Conservation (phyloP, 2,113 vertebrate genomes). For the Etheostoma cragini region DNA sequence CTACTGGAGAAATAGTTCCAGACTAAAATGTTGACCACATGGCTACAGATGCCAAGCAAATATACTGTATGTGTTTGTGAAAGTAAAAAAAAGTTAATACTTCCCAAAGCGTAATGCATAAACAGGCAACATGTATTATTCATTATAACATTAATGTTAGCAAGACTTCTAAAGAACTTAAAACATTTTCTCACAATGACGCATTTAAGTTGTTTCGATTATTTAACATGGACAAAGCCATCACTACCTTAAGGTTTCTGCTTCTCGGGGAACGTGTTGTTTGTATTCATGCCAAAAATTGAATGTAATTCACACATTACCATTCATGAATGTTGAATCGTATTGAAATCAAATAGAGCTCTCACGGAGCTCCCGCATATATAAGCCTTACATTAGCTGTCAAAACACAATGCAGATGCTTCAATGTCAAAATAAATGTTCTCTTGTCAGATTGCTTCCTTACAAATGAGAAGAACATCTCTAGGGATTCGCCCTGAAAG, state of each 20-base stretch:
- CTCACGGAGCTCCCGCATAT: neutral
- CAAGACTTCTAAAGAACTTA: neutral
- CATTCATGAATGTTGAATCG: slow-evolving; percentile 6
- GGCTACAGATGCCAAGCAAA: neutral
- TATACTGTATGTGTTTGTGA: neutral
- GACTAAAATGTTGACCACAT: neutral
- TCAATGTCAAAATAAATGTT: slow-evolving; percentile 21
- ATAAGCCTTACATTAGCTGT: neutral
- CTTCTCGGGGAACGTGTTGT: neutral
- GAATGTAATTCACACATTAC: neutral
- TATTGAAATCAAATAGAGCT: slow-evolving; percentile 4
- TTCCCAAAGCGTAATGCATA: neutral
- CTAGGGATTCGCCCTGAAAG: slow-evolving; percentile 25
- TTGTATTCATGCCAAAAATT: neutral
- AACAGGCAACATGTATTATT: neutral
- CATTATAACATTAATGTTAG: neutral
- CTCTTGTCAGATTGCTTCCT: slow-evolving; percentile 10
- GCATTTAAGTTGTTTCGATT: neutral
- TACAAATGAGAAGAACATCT: slow-evolving; percentile 11
- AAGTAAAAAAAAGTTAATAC: neutral
- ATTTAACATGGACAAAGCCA: slow-evolving; percentile 5
- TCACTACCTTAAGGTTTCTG: neutral
- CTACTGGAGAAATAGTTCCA: neutral
- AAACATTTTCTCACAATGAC: neutral
- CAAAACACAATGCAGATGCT: neutral